A percentile compares a stretch with the other conserved stretches of the same genome.
Conservation (phyloP, 1,140 invertebrate species). For the Ooceraea biroi region DNA sequence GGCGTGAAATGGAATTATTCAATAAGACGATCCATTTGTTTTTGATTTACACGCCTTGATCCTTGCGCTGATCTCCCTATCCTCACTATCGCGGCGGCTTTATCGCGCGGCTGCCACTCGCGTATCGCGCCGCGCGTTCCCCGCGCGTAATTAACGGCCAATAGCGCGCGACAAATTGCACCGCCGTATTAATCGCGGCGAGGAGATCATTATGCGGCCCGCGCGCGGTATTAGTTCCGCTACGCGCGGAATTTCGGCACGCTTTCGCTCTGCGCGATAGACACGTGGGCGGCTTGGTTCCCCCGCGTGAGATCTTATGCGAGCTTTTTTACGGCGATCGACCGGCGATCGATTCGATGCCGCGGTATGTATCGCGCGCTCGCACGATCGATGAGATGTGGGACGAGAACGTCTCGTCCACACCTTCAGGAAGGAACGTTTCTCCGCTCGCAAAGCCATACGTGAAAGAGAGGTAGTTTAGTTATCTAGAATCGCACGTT, state of each 20-base stretch:
- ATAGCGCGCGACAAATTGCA: constrained; percentile 45
- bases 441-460: too few relatives aligned
- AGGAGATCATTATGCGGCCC: constrained; percentile 50
- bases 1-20: constrained; percentile 44
- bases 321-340: constrained; percentile 41
- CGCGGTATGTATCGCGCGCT: constrained; percentile 42
- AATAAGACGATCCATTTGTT: constrained; percentile 34
- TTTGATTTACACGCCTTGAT: constrained; percentile 19
- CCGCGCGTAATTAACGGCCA: constrained; percentile 50
- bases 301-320: background rate
- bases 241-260: constrained; percentile 3
- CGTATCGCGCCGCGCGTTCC: background rate
- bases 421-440: constrained; percentile 51
- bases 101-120: constrained; percentile 16
- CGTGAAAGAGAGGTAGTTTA: too few relatives aligned
- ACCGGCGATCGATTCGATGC: constrained; percentile 52
- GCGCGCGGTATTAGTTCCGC: constrained; percentile 62
- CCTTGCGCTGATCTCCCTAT: constrained; percentile 5
- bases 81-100: constrained; percentile 13
- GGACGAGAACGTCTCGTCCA: constrained; percentile 64
- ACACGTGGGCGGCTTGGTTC: background rate
- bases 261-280: constrained; percentile 59
- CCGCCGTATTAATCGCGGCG: constrained; percentile 38
- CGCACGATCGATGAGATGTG: constrained; percentile 58
- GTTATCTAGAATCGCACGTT: too few relatives aligned